Evolutionary conservation across 2,888 invertebrate genomes (phyloP).

Genomic region (Diogma glabrata): DNA sequence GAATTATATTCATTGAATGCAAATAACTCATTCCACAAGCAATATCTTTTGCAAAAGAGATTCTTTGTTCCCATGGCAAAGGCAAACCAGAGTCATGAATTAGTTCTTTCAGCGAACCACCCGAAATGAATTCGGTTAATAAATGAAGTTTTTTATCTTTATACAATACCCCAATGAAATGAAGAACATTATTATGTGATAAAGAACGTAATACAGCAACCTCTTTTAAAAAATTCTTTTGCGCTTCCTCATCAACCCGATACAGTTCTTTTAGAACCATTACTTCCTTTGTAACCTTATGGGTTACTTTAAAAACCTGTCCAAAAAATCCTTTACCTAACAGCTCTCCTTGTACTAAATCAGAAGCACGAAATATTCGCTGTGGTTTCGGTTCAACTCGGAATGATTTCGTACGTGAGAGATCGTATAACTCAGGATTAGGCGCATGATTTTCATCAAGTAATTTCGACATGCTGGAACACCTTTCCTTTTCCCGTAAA

Average conservation of each 20-base stretch:
- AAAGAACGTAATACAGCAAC: constrained; percentile 84
- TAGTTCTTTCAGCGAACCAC: constrained; percentile 78
- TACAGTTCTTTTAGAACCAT: constrained; percentile 94
- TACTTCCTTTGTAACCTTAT: constrained; percentile 78
- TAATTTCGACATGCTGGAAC: constrained; percentile 75
- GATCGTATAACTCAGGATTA: constrained; percentile 44
- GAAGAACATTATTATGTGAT: constrained; percentile 78
- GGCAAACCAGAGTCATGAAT: constrained; percentile 60
- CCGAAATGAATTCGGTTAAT: constrained; percentile 86
- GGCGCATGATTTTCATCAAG: constrained; percentile 53
- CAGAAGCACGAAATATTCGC: constrained; percentile 82
- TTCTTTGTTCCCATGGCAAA: constrained; percentile 68
- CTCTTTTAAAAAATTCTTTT: constrained; percentile 89
- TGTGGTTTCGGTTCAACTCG: constrained; percentile 46
- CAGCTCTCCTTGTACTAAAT: constrained; percentile 78
- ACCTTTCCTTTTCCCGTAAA: constrained; percentile 64
- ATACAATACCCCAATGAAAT: constrained; percentile 87
- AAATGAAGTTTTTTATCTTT: constrained; percentile 84
- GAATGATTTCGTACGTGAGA: constrained; percentile 81
- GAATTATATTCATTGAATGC: constrained; percentile 90
- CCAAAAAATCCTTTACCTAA: constrained; percentile 92
- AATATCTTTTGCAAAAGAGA: constrained; percentile 81
- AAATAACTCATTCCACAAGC: constrained; percentile 89
- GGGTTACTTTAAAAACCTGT: constrained; percentile 83
- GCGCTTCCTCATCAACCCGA: constrained; percentile 87